These are phyloP conservation scores for Dasyprocta punctata DNA, from an alignment of 2,113 vertebrate species.

Conservation along the genomic window DNA sequence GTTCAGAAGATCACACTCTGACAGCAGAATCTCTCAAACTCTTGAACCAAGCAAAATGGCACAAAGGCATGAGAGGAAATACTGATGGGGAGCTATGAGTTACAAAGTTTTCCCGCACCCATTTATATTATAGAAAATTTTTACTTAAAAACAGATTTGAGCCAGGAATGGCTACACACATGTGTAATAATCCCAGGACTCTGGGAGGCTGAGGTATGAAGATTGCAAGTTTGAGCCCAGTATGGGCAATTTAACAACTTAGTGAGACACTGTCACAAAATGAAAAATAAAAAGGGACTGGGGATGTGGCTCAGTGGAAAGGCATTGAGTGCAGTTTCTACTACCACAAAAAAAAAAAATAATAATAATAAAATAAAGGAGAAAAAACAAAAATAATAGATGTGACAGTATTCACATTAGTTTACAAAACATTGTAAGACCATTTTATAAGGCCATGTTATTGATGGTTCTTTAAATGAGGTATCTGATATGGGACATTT, in stretches of 20 bases:
- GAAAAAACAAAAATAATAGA: not conserved
- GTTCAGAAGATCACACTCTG: not conserved
- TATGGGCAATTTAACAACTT: not conserved
- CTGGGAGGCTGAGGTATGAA: not conserved
- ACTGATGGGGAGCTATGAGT: not conserved
- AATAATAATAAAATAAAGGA: no score
- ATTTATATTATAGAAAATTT: not conserved
- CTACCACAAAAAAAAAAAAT: not conserved
- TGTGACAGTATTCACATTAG: not conserved
- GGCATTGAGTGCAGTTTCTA: not conserved
- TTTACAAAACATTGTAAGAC: not conserved
- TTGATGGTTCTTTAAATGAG: slow-evolving; percentile 40
- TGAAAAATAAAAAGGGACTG: not conserved
- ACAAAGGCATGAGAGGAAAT: slow-evolving; percentile 10
- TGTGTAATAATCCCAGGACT: not conserved
- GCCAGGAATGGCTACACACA: no score
- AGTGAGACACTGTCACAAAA: not conserved
- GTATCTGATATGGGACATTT: not conserved
- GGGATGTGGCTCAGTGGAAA: not conserved
- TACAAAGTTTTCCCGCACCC: slow-evolving; percentile 25
- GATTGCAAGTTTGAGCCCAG: not conserved
- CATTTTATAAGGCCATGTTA: not conserved
- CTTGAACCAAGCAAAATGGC: slow-evolving; percentile 28
- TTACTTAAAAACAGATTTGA: not conserved
- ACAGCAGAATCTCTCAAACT: slow-evolving; percentile 5